These are phyloP conservation scores for Cremastobaeus sp. DNA, from an alignment of 2,888 invertebrate genomes.

Conservation along the genomic window DNA sequence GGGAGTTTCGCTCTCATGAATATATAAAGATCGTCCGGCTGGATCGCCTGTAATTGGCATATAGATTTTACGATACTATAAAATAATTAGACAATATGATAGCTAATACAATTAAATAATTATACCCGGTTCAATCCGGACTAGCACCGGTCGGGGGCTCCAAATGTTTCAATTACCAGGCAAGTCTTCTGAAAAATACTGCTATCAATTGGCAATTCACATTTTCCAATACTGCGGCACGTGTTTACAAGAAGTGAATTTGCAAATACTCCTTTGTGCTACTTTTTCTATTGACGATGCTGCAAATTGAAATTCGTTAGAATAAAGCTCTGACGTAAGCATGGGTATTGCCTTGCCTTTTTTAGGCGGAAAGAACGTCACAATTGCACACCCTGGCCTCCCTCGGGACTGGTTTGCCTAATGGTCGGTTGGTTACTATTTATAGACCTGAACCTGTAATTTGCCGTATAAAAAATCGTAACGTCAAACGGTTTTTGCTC, in stretches of 20 bases:
- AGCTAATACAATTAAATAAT: slow-evolving; percentile 31
- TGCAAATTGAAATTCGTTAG: not conserved
- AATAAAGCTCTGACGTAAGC: slow-evolving; percentile 4
- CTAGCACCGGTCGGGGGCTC: too few species aligned
- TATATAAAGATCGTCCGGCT: slow-evolving; percentile 27
- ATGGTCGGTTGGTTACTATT: slow-evolving; percentile 12
- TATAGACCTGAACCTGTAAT: slow-evolving; percentile 10
- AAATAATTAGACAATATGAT: slow-evolving; percentile 32
- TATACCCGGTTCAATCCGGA: too few species aligned
- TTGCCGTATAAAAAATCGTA: slow-evolving; percentile 20
- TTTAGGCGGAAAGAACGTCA: not conserved
- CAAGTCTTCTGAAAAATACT: too few species aligned
- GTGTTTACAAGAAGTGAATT: too few species aligned
- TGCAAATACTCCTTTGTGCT: too few species aligned
- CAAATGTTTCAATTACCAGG: too few species aligned
- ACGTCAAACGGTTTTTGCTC: slow-evolving; percentile 20
- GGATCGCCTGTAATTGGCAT: slow-evolving; percentile 32
- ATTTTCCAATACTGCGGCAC: too few species aligned
- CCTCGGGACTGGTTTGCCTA: slow-evolving; percentile 11
- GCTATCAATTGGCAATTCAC: too few species aligned
- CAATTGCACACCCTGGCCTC: slow-evolving; percentile 7
- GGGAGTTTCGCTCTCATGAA: slow-evolving; percentile 38
- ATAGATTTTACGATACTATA: slow-evolving; percentile 29
- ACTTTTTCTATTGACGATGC: too few species aligned
- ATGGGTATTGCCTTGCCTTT: not conserved